Percentiles rank a stretch among this genome's conserved stretches.
phyloP scores from a whole-genome alignment of 1,140 invertebrate species.

The Acromyrmex heyeri region DNA sequence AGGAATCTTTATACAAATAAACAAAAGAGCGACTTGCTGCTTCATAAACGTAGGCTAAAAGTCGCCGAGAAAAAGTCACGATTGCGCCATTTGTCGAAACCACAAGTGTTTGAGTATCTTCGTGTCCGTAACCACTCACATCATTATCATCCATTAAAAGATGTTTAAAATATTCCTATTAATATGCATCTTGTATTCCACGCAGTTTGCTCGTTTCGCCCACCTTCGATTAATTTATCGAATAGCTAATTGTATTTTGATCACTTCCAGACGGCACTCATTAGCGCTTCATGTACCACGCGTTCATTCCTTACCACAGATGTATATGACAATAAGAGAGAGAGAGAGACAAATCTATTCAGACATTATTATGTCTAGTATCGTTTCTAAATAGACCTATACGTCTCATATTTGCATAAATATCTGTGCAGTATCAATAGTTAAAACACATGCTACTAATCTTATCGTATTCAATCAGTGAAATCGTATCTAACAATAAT shows the following conservation, averaged over 20 bases:
- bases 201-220: conserved; percentile 18
- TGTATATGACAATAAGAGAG: not conserved
- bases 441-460: not conserved
- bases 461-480: not conserved
- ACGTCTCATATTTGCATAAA: conserved; percentile 2
- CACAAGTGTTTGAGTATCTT: conserved; percentile 13
- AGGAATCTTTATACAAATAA: conserved; percentile 15
- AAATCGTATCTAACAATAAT: not conserved
- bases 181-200: conserved; percentile 33
- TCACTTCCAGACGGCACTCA: conserved; percentile 8
- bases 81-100: conserved; percentile 43
- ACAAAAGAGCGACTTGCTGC: conserved; percentile 2
- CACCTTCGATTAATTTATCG: conserved; percentile 56
- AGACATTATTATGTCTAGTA: not conserved
- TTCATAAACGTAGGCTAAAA: not conserved
- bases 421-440: not conserved
- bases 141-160: conserved; percentile 14
- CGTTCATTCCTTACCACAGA: conserved; percentile 8
- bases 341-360: conserved; percentile 25
- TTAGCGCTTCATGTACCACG: conserved; percentile 9
- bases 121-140: not conserved
- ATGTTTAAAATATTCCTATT: conserved; percentile 19
- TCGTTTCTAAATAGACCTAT: not conserved
- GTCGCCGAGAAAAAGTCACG: not conserved
- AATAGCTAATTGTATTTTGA: conserved; percentile 45